Evolutionary conservation across 1,140 invertebrate genomes (phyloP).

Genomic region (Atta texana): DNA sequence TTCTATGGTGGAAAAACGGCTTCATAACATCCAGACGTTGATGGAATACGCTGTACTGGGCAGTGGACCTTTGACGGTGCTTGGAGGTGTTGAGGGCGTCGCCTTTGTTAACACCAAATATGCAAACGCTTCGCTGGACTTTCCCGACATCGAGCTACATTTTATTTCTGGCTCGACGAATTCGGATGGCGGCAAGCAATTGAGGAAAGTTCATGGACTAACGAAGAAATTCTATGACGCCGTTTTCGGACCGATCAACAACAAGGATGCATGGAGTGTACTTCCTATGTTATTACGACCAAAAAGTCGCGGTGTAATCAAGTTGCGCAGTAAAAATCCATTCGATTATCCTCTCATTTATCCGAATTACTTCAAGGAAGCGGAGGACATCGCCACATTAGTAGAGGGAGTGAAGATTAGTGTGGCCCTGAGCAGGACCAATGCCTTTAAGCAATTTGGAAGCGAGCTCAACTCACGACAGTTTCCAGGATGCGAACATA

Average conservation of each 20-base stretch:
- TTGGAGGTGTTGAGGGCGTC: constrained; percentile 96
- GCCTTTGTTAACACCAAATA: constrained; percentile 97
- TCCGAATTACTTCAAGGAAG: constrained; percentile 95
- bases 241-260: constrained; percentile 91
- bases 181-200: constrained; percentile 94
- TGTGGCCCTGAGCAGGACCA: constrained; percentile 91
- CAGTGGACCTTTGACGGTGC: constrained; percentile 93
- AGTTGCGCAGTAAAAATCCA: constrained; percentile 93
- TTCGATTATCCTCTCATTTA: constrained; percentile 97
- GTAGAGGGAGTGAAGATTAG: constrained; percentile 94
- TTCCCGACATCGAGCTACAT: constrained; percentile 96
- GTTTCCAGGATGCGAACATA: constrained; percentile 90
- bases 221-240: constrained; percentile 91
- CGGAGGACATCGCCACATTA: constrained; percentile 92
- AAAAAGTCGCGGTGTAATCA: constrained; percentile 92
- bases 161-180: constrained; percentile 96
- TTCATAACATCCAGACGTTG: constrained; percentile 92
- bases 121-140: constrained; percentile 93
- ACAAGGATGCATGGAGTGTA: constrained; percentile 94
- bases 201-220: constrained; percentile 94
- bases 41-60: constrained; percentile 92
- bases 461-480: constrained; percentile 89
- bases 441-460: constrained; percentile 90
- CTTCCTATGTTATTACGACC: constrained; percentile 94
- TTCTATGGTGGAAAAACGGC: constrained; percentile 92